These are phyloP conservation scores for Epinephelus cyanopodus DNA, from an alignment of 2,113 vertebrate species.

Conservation along the genomic window DNA sequence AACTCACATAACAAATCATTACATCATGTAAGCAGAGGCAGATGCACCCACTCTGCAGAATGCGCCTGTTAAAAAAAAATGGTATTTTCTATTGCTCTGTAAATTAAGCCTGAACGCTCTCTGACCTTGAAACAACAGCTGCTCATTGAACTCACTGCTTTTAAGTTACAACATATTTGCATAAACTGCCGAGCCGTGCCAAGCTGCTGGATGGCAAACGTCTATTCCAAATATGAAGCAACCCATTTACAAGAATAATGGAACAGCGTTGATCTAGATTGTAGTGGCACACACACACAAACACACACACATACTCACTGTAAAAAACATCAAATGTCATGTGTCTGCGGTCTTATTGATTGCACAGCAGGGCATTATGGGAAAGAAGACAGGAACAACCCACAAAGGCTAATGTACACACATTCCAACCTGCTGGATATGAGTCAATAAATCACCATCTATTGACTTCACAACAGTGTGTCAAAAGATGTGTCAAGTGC, in stretches of 20 bases:
- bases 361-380: slow-evolving; percentile 48
- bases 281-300: slow-evolving; percentile 2
- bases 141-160: slow-evolving; percentile 51
- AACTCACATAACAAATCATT: slow-evolving; percentile 30
- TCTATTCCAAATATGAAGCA: slow-evolving; percentile 19
- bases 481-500: slow-evolving; percentile 10
- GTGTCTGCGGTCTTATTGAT: slow-evolving; percentile 55
- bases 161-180: slow-evolving; percentile 49
- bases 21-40: slow-evolving; percentile 24
- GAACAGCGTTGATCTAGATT: slow-evolving; percentile 3
- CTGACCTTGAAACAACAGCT: slow-evolving; percentile 60
- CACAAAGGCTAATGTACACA: slow-evolving; percentile 57
- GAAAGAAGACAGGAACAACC: slow-evolving; percentile 43
- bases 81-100: slow-evolving; percentile 7
- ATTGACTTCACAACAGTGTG: slow-evolving; percentile 30
- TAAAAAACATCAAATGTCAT: slow-evolving; percentile 63
- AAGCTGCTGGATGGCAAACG: slow-evolving; percentile 21
- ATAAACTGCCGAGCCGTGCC: slow-evolving; percentile 19
- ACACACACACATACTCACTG: neutral
- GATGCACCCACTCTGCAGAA: neutral
- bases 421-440: slow-evolving; percentile 41
- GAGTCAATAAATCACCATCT: slow-evolving; percentile 44
- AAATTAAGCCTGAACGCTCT: slow-evolving; percentile 29
- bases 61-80: neutral
- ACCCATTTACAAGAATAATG: slow-evolving; percentile 34